Base-by-base conservation (phyloP, 1,140 invertebrate genomes). In the Papilio helenus region DNA sequence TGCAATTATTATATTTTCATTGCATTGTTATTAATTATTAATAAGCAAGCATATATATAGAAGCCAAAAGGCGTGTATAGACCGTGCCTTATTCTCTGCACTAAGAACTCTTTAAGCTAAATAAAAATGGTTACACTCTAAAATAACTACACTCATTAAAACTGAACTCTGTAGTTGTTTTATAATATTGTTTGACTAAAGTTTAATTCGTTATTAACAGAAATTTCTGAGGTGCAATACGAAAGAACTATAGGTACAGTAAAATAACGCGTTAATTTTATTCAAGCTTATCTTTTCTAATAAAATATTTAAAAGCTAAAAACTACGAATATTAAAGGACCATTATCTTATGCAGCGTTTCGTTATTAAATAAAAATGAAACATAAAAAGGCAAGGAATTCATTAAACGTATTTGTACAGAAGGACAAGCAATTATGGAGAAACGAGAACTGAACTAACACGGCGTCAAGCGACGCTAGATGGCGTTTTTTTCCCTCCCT, bases 1-100 rank as follows among this genome's bases (percentile, higher is more conserved):
- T 81, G 72, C 79, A 81, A 81, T 82, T 79, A 84, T 81, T 79
- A 49, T 76, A 77, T 58, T 55, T 16, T 34, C 26, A n/a, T 58
- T 76, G 46, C 10, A 29, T 26, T 16, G 0, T 55, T n/a, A 61
- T 12, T 61, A 26, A 26, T 61, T 26, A 49, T 9, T 9, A n/a
- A n/a, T n/a, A n/a, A 72, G n/a, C 20, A 0, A 72, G 23, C 39
- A 44, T 44, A 39, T 20, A 72, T 55, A 18, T 55, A 46, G 44
- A 34, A 34, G 34, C 5, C 3, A 34, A 34, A 34, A 34, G 34
- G 34, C 34, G 0, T 34, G 4, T 34, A 2, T 34, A 34, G 34
- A 34, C 34, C 34, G 4, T 34, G 34, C 34, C 4, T 34, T 34
- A 34, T 0, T 34, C 34, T 34, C 34, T 34, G 34, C 34, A 39